Conservation (phyloP, 2,888 invertebrate genomes). For the Xestia xanthographa region DNA sequence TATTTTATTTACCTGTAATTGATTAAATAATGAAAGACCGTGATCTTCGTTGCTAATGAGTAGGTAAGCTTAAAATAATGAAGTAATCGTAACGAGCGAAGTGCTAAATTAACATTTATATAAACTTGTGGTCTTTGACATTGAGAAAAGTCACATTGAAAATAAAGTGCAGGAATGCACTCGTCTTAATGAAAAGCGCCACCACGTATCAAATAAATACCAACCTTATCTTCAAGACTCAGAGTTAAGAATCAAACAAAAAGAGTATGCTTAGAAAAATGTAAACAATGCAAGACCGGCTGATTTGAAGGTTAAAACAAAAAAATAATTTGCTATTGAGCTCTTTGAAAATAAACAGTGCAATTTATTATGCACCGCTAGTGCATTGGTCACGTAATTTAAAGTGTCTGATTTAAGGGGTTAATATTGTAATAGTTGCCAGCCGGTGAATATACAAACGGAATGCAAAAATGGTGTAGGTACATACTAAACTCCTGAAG, state of each 20-base stretch:
- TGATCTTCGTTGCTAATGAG: background rate
- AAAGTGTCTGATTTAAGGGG: background rate
- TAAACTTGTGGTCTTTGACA: constrained; percentile 49
- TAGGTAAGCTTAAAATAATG: constrained; percentile 1
- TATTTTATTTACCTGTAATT: background rate
- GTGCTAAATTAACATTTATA: background rate
- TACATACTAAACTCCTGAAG: no score
- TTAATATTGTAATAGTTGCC: constrained; percentile 24
- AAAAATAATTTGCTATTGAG: constrained; percentile 33
- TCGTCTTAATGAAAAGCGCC: constrained; percentile 22
- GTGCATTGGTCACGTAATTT: constrained; percentile 37
- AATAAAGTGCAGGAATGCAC: constrained; percentile 59
- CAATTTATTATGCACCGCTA: constrained; percentile 31
- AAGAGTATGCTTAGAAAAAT: constrained; percentile 19
- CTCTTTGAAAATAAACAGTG: constrained; percentile 53
- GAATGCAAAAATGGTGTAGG: no score
- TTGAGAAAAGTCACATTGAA: constrained; percentile 60
- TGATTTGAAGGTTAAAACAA: constrained; percentile 48
- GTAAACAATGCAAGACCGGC: constrained; percentile 54
- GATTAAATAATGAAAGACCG: background rate
- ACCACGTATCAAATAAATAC: constrained; percentile 2
- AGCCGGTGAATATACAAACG: background rate
- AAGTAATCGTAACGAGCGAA: background rate
- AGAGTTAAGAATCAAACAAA: constrained; percentile 19
- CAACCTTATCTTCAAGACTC: background rate